Evolutionary conservation across 2,113 vertebrate genomes (phyloP).

Genomic region (Euleptes europaea): DNA sequence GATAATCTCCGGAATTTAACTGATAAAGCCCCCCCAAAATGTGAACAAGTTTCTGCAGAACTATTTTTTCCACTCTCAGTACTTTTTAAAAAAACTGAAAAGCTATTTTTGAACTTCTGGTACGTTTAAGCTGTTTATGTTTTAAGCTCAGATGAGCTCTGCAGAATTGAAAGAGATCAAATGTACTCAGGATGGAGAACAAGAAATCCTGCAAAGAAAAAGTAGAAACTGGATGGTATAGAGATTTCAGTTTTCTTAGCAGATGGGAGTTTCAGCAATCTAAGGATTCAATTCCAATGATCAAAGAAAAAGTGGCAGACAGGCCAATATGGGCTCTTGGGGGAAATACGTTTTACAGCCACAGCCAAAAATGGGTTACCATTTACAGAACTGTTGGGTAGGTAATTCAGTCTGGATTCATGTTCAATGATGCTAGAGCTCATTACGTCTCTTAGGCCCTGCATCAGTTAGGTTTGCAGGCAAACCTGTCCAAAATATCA

Average conservation of each 20-base stretch:
- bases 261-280: constrained; percentile 45
- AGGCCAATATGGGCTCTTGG: not conserved
- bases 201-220: constrained; percentile 53
- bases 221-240: constrained; percentile 26
- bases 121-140: constrained; percentile 30
- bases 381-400: not conserved
- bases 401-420: not conserved
- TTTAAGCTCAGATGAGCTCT: constrained; percentile 55
- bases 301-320: not conserved
- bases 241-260: constrained; percentile 39
- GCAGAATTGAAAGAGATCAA: constrained; percentile 62
- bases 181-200: constrained; percentile 1
- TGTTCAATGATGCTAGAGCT: not conserved
- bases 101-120: constrained; percentile 50
- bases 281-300: not conserved
- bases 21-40: constrained; percentile 31
- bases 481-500: not conserved
- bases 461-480: not conserved
- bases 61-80: constrained; percentile 10
- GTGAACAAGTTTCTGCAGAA: constrained; percentile 49
- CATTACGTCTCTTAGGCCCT: not conserved
- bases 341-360: not conserved
- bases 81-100: constrained; percentile 55
- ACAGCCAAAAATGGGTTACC: not conserved
- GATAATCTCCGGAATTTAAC: constrained; percentile 46